Evolutionary conservation across 2,888 invertebrate genomes (phyloP), one percentile per base, ranked within the genome.

Genomic region (Tetragnatha montana): DNA sequence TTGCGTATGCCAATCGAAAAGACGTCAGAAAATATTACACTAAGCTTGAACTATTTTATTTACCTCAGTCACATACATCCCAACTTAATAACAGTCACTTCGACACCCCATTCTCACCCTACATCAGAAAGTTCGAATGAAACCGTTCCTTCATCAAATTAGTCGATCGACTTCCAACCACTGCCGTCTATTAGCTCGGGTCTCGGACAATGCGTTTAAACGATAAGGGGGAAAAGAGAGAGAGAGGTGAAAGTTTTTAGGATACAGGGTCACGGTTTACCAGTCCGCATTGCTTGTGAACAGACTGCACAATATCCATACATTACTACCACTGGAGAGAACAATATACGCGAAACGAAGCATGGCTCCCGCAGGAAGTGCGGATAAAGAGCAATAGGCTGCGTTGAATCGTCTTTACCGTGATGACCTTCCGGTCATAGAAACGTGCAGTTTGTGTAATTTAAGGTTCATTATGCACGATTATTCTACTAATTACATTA

Each of bases 221-320:
- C 10, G 17, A 17, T 60, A 10, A 60, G 14, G 60, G 35, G 35
- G 35, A 4, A 35, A 35, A 19, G 49, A 19, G 21, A 75, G 78
- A 19, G 49, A 19, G 21, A 75, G 78, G 71, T 17, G 81, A 73
- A 75, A 50, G 71, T 51, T 73, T 81, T 50, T 81, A 51, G 73
- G 73, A 81, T 50, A 81, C 73, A 71, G 81, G 71, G 81, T 81
- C 81, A 81, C 71, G 81, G 51, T 71, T 81, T 73, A 14, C 47
- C 6, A 21, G 22, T 71, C 73, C 47, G 51, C 22, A 71, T 21
- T 12, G 49, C 71, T 81, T 50, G 14, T 6, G 17, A 70, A 71
- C 14, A 14, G 49, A 47, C 49, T 75, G n/a, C 75, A 47, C 49
- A 75, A 21, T 69, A 47, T 81, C 50, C n/a, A 49, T 35, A 4